Evolutionary conservation across 2,797 vertebrate species (phyloP), one percentile per base, ranked within the genome.

Genomic region (Apogon talboti): DNA sequence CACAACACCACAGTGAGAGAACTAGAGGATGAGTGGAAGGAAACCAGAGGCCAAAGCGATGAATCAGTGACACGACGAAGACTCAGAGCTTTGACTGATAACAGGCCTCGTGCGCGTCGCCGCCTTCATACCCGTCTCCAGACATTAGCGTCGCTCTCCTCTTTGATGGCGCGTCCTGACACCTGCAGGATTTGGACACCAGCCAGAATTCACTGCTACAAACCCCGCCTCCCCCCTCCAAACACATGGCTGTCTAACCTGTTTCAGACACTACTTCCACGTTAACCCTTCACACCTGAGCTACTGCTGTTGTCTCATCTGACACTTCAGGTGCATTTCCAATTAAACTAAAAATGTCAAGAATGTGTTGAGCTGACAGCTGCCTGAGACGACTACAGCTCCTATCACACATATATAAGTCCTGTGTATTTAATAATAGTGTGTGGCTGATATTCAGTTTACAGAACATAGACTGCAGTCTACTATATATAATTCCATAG

Each of bases 121-220:
- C 74, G 72, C 69, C 69, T 80, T 73, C 74, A 53, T 68, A 78
- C 57, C 48, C 13, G 4, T 7, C 41, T n/a, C n/a, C 11, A 30
- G 54, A 57, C 54, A 24, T 33, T 24, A 33, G 54, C 47, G 75
- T 76, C 38, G 5, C 65, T 76, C 69, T 77, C 14, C 60, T 55
- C 77, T 89, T 87, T 89, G 87, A 85, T 81, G 80, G 63, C 53
- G 14, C 52, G 53, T 60, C 57, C 35, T 52, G 72, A 82, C 80
- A 89, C 85, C 83, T 78, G 86, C 57, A 69, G 77, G 50, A 52
- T 47, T 64, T 77, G 81, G 71, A 72, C 47, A 42, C 52, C 71
- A 69, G 83, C 89, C 85, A 91, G 74, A 78, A 45, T 62, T 19
- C 13, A 70, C 66, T 69, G 16, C 50, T 2, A 28, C 60, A 66